Base-by-base conservation (phyloP, 2,113 vertebrate species). In the Hyla sarda region DNA sequence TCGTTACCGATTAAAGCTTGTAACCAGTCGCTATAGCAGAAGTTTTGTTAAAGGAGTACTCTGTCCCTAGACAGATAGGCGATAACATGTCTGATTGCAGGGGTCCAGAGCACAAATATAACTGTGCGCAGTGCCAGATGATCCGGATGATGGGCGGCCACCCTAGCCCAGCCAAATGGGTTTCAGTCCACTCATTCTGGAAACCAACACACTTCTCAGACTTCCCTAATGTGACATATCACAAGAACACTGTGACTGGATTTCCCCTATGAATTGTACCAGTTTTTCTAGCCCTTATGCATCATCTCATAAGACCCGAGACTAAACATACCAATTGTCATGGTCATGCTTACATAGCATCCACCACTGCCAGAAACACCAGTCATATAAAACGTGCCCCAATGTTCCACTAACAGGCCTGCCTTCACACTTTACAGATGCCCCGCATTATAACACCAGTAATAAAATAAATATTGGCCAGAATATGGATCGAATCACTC, bases 401-500 rank as follows among this genome's bases (percentile, higher is more conserved):
- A 52, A 50, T 41, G 21, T 2, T 25, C 30, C 10, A 6, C 23
- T 52, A 25, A 12, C 12, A 58, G 62, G 45, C 28, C 23, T 45
- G 62, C 50, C 72, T 81, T 34, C 77, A 82, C 30, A 74, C 41
- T 48, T 45, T 17, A 81, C 67, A 86, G 13, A 80, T 56, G 84
- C 37, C 69, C 67, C 23, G 41, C 52, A 84, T 48, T 72, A 72
- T 0, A 41, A 83, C 73, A 47, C 28, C 54, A 83, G 0, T 74
- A 7, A 79, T 37, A 2, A 90, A 23, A 76, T 58, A 91, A 1
- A 92, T 13, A 81, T 60, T 89, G 83, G 82, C 25, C 32, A 62
- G 54, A 60, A 14, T 89, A 87, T 77, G 50, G 6, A 77, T 58
- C 82, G 25, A 88, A 82, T 67, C 89, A 92, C 93, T 95, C 92